These are phyloP conservation scores for Oscheius myriophilus DNA, from an alignment of 2,888 invertebrate genomes.

Conservation along the genomic window DNA sequence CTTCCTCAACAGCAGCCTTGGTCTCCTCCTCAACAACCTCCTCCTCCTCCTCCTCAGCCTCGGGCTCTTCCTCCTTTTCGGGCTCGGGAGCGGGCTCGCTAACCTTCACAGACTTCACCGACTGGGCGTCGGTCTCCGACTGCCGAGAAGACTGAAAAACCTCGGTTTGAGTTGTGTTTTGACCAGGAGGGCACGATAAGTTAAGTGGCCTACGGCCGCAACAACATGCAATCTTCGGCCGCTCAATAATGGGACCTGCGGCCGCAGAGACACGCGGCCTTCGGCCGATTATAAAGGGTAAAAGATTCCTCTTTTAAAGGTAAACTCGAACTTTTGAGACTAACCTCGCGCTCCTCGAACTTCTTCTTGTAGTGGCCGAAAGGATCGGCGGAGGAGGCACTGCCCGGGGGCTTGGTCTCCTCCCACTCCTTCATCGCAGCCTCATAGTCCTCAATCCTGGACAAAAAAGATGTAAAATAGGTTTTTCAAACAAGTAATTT, in stretches of 20 bases:
- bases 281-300: too few relatives aligned
- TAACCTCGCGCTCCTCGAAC: slow-evolving; percentile 63
- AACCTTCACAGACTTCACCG: slow-evolving; percentile 50
- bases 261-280: too few relatives aligned
- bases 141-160: slow-evolving; percentile 45
- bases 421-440: slow-evolving; percentile 69
- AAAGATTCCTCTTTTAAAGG: too few relatives aligned
- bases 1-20: slow-evolving; percentile 47
- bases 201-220: too few relatives aligned
- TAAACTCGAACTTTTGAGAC: too few relatives aligned
- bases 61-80: slow-evolving; percentile 44
- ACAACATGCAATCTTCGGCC: background rate
- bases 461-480: too few relatives aligned
- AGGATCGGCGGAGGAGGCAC: slow-evolving; percentile 66
- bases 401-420: slow-evolving; percentile 69
- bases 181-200: too few relatives aligned
- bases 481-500: background rate
- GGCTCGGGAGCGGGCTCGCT: slow-evolving; percentile 47
- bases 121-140: slow-evolving; percentile 49
- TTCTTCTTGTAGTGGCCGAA: slow-evolving; percentile 69
- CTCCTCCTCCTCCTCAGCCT: slow-evolving; percentile 44
- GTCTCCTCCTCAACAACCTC: slow-evolving; percentile 31
- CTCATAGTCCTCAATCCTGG: slow-evolving; percentile 69
- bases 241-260: background rate
- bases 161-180: too few relatives aligned